These are phyloP conservation scores for Meda fulgida DNA, from an alignment of 2,797 vertebrate species.

Conservation along the genomic window DNA sequence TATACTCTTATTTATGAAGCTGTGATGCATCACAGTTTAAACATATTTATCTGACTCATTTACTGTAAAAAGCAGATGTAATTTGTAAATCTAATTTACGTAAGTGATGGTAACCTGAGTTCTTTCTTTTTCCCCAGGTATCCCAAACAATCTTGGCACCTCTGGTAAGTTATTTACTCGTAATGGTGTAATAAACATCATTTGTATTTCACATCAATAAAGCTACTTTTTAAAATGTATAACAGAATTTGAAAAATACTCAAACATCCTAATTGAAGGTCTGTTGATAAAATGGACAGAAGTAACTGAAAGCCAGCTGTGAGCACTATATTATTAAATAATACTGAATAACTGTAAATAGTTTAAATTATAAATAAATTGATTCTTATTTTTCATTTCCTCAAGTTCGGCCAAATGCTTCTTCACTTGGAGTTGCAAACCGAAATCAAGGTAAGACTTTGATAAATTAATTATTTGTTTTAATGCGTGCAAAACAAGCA, in stretches of 20 bases:
- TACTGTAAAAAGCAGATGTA: background rate
- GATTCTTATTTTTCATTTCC: slow-evolving; percentile 65
- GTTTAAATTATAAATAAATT: background rate
- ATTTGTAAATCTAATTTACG: background rate
- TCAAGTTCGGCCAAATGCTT: slow-evolving; percentile 97
- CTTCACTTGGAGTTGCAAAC: slow-evolving; percentile 98
- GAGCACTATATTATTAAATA: background rate
- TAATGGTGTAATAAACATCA: background rate
- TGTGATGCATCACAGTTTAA: background rate
- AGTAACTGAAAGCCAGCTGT: background rate
- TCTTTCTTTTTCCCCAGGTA: slow-evolving; percentile 81
- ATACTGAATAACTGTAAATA: background rate
- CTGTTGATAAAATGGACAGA: slow-evolving; percentile 6
- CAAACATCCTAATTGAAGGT: background rate
- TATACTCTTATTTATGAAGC: background rate
- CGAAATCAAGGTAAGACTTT: slow-evolving; percentile 96
- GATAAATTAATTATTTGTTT: background rate
- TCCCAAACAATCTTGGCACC: slow-evolving; percentile 94
- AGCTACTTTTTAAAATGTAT: background rate
- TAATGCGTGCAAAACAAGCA: background rate
- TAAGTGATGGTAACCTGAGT: background rate
- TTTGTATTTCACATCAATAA: background rate
- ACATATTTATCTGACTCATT: background rate
- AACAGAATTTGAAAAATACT: background rate
- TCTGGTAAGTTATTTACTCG: slow-evolving; percentile 90